A percentile compares a stretch with the other conserved stretches of the same genome.
Evolutionary conservation across 2,797 vertebrate species (phyloP).

Genomic region (Pipistrellus kuhlii): DNA sequence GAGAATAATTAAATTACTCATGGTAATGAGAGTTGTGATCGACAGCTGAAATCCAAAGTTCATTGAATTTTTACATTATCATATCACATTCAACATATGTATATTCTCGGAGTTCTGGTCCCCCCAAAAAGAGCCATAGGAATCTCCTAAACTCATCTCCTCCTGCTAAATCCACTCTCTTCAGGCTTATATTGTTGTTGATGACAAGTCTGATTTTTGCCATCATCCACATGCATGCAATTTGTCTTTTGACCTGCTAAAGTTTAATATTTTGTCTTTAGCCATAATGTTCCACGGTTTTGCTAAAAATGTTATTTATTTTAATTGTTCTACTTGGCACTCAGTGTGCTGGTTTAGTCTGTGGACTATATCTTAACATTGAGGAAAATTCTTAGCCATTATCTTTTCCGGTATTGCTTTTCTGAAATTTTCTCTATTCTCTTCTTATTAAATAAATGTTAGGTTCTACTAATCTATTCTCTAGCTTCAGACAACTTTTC

Average conservation of each 20-base stretch:
- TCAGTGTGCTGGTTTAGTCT: not conserved
- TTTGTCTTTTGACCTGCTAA: not conserved
- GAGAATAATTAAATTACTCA: not conserved
- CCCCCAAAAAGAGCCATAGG: not conserved
- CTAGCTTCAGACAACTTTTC: not conserved
- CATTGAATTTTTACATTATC: not conserved
- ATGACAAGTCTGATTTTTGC: not conserved
- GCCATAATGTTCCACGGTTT: not conserved
- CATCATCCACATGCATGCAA: not conserved
- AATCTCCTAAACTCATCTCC: not conserved
- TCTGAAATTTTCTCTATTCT: not conserved
- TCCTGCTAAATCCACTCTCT: not conserved
- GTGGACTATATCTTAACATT: not conserved
- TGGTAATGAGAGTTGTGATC: not conserved
- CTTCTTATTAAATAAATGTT: not conserved
- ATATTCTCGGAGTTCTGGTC: not conserved
- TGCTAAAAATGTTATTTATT: not conserved
- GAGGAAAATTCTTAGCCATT: slow-evolving; percentile 2
- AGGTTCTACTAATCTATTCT: not conserved
- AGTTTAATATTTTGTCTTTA: slow-evolving; percentile 24
- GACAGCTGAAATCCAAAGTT: not conserved
- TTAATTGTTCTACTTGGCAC: not conserved
- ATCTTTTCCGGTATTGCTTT: not conserved
- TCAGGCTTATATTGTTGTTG: not conserved
- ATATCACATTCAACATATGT: not conserved